phyloP scores from a whole-genome alignment of 30 jellyfish, hydroid and myxozoan genomes.

The Pelagia noctiluca region DNA sequence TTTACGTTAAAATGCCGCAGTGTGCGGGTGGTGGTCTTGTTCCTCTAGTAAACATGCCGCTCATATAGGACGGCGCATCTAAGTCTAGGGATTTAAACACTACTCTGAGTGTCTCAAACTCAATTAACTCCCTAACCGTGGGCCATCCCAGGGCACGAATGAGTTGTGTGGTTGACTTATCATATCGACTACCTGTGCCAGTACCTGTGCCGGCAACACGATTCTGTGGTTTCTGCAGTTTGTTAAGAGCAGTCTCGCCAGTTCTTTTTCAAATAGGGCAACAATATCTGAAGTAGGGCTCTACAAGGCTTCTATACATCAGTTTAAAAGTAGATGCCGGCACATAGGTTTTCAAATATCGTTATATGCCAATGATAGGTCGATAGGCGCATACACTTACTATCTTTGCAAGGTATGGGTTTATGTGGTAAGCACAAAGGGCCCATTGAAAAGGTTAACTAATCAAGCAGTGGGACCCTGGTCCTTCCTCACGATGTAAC shows the following conservation, averaged over 20 bases:
- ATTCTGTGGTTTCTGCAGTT: slow-evolving; percentile 47
- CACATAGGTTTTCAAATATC: slow-evolving; percentile 28
- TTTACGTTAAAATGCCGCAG: slow-evolving; percentile 25
- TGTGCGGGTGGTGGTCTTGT: slow-evolving; percentile 48
- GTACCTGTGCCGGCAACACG: slow-evolving; percentile 41
- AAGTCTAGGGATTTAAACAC: slow-evolving; percentile 38
- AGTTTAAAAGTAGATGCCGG: slow-evolving; percentile 51
- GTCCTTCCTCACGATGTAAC: too few species aligned
- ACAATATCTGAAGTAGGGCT: slow-evolving; percentile 41
- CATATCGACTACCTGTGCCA: slow-evolving; percentile 34
- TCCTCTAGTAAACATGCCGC: slow-evolving; percentile 45
- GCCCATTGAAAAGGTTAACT: too few species aligned
- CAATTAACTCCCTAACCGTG: slow-evolving; percentile 37
- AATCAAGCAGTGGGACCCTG: too few species aligned
- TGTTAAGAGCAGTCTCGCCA: slow-evolving; percentile 51
- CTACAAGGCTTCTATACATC: slow-evolving; percentile 50
- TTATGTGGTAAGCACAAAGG: too few species aligned
- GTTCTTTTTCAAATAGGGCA: slow-evolving; percentile 57
- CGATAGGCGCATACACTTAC: too few species aligned
- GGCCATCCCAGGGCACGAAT: slow-evolving; percentile 71
- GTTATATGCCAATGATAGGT: slow-evolving; percentile 50
- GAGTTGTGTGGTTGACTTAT: slow-evolving; percentile 45
- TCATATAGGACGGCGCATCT: slow-evolving; percentile 9
- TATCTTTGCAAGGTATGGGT: too few species aligned
- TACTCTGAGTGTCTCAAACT: slow-evolving; percentile 46